phyloP scores from a whole-genome alignment of 2,797 vertebrate genomes.

The Ctenochaetus hawaiiensis region DNA sequence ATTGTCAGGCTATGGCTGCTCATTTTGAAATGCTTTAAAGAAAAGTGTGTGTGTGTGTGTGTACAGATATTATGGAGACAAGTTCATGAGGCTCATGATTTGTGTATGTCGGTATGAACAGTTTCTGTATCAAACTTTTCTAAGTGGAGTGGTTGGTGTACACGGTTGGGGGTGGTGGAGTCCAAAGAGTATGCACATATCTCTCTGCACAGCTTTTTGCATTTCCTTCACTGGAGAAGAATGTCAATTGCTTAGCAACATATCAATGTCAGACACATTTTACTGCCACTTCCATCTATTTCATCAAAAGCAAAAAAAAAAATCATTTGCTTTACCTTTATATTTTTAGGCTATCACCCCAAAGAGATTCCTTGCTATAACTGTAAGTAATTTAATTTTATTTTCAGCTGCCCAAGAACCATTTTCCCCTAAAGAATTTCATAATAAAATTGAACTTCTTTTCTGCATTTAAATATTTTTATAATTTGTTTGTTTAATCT shows the following conservation, averaged over 20 bases:
- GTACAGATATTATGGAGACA: conserved; percentile 69
- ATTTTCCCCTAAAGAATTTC: background rate
- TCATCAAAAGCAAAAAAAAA: background rate
- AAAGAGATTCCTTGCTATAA: conserved; percentile 94
- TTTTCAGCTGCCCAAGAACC: background rate
- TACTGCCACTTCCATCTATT: background rate
- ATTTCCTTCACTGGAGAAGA: background rate
- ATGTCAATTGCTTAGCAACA: background rate
- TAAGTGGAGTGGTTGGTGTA: conserved; percentile 34
- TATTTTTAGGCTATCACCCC: conserved; percentile 92
- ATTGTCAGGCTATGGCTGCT: too few relatives aligned
- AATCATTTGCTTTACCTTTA: conserved; percentile 9
- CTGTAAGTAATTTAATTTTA: conserved; percentile 84
- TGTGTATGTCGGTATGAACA: conserved; percentile 78
- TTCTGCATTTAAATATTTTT: background rate
- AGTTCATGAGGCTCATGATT: conserved; percentile 65
- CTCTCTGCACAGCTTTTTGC: conserved; percentile 15
- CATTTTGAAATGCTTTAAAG: background rate
- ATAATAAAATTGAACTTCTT: background rate
- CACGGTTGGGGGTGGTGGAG: conserved; percentile 13
- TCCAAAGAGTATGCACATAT: background rate
- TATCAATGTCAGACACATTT: background rate
- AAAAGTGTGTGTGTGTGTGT: conserved; percentile 46
- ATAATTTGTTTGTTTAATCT: background rate
- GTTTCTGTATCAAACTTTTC: conserved; percentile 40